phyloP scores from a whole-genome alignment of 2,113 vertebrate species.

The Ceyx cyanopectus region DNA sequence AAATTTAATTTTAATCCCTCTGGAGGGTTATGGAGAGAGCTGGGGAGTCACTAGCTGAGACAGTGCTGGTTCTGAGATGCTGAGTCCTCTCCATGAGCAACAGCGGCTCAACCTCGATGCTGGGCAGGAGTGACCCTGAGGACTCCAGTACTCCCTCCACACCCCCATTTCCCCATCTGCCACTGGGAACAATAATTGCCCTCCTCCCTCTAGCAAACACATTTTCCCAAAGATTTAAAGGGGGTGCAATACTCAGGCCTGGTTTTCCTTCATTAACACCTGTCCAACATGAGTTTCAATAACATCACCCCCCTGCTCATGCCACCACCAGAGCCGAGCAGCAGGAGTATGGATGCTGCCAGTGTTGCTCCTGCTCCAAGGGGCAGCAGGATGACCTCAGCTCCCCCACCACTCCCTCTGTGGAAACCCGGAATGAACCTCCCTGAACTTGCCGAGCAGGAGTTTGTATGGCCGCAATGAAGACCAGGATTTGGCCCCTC shows the following conservation, averaged over 20 bases:
- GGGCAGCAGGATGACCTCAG: neutral
- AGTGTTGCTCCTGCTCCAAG: neutral
- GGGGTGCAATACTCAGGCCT: neutral
- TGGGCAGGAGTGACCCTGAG: neutral
- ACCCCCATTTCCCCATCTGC: neutral
- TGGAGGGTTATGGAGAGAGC: neutral
- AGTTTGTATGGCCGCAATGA: fast-evolving
- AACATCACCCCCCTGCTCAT: neutral
- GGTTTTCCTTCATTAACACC: constrained; percentile 39
- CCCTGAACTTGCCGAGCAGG: neutral
- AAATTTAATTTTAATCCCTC: neutral
- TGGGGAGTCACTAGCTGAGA: neutral
- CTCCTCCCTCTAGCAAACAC: neutral
- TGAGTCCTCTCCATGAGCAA: fast-evolving
- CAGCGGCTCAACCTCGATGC: fast-evolving
- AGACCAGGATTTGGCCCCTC: neutral
- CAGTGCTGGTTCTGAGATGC: neutral
- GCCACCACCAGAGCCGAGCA: fast-evolving
- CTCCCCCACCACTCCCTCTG: fast-evolving
- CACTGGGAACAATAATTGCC: neutral
- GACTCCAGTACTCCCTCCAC: neutral
- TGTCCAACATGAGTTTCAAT: neutral
- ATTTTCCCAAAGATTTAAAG: neutral
- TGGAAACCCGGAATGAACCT: neutral
- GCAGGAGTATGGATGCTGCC: fast-evolving